Base-by-base conservation (phyloP, 2,888 invertebrate species). In the Miltochrista miniata region DNA sequence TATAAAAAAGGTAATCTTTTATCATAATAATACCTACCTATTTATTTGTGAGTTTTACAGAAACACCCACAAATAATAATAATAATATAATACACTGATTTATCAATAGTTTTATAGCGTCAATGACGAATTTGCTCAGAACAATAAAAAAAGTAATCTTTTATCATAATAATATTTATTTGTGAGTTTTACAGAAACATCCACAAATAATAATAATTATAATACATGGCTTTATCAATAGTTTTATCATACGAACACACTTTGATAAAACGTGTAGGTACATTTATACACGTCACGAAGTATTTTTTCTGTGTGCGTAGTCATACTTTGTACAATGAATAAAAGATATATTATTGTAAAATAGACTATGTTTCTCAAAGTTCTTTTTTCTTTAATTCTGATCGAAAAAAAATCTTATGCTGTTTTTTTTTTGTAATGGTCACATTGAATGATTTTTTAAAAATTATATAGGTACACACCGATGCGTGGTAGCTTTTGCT, bases 21-120 rank as follows among this genome's bases (percentile, higher is more conserved):
- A 24, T 24, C 18, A 24, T 5, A 24, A 24, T 24, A 24, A 24
- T 24, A n/a, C n/a, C n/a, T n/a, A n/a, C n/a, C n/a, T n/a, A 24
- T 4, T 24, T 4, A 4, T 4, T 4, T 24, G 18, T 24, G 18
- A 24, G 33, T 34, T n/a, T 34, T 34, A 43, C 33, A 29, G n/a
- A 38, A 13, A 44, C 44, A 44, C 33, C 33, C 12, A 7, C 2
- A 35, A 24, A 43, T n/a, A n/a, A n/a, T n/a, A n/a, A n/a, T 43
- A 43, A 43, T 31, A n/a, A n/a, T 15, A 44, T 44, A 11, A 7
- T 37, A 13, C 13, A 24, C 15, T n/a, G 7, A 10, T 10, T 24
- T 44, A 44, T 44, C 44, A 43, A 9, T 29, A 4, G 3, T 24
- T 44, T n/a, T 44, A n/a, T n/a, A n/a, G n/a, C n/a, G n/a, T n/a